These are phyloP conservation scores for Oasisia sp. DNA, from an alignment of 2,888 invertebrate genomes.

Conservation along the genomic window DNA sequence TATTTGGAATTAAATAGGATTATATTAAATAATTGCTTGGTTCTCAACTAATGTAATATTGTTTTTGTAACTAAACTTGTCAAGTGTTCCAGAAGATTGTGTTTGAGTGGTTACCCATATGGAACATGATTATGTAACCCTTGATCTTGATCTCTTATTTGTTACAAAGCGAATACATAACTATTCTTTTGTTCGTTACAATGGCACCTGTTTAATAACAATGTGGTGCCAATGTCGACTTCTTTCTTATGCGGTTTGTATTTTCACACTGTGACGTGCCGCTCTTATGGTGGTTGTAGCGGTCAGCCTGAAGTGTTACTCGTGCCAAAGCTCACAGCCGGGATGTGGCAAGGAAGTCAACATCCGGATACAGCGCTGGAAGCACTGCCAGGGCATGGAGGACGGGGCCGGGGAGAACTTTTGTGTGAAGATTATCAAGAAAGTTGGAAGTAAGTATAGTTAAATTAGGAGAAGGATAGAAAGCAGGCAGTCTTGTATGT, in stretches of 20 bases:
- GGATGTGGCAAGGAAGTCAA: conserved; percentile 63
- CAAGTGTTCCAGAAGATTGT: too few relatives aligned
- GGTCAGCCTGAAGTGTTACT: conserved; percentile 58
- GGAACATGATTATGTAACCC: too few relatives aligned
- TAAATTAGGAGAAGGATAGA: background rate
- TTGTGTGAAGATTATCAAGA: conserved; percentile 63
- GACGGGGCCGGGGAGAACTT: conserved; percentile 50
- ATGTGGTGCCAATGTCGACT: too few relatives aligned
- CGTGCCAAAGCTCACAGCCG: conserved; percentile 62
- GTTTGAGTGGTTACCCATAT: too few relatives aligned
- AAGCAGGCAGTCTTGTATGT: background rate
- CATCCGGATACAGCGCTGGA: conserved; percentile 62
- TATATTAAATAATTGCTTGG: too few relatives aligned
- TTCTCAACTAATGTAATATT: background rate
- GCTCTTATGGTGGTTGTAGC: conserved; percentile 44
- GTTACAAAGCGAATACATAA: too few relatives aligned
- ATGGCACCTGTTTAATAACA: too few relatives aligned
- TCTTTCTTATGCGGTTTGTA: too few relatives aligned
- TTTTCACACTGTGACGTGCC: background rate
- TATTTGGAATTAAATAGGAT: too few relatives aligned
- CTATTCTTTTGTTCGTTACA: too few relatives aligned
- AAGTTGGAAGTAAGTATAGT: conserved; percentile 55
- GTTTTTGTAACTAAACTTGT: background rate
- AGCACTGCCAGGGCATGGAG: conserved; percentile 52
- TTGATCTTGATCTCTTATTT: too few relatives aligned